Base-by-base conservation (phyloP, 2,888 invertebrate genomes). In the Xanthia togata region DNA sequence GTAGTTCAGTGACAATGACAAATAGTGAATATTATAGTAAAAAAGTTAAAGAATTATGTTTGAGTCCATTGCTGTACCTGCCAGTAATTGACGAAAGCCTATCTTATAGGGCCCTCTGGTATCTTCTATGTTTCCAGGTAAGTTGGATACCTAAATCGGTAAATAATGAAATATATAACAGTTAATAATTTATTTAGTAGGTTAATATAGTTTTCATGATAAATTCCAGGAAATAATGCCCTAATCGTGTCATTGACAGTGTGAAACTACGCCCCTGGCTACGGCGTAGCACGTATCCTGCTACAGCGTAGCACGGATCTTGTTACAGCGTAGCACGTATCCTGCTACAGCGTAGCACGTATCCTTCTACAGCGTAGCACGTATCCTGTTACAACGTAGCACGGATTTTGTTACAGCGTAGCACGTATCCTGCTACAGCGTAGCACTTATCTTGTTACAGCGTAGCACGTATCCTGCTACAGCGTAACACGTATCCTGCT, bases 121-220 rank as follows among this genome's bases (percentile, higher is more conserved):
- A 78, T 70, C 70, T 83, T 70, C 50, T 78, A 38, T 50, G 78
- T 70, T 83, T 70, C 38, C 83, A 73, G 83, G 83, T 83, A 64
- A 83, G 86, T 69, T 26, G 3, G 20, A 65, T 50, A 62, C n/a
- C 23, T 26, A 26, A 0, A 64, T n/a, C 0, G n/a, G n/a, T 64
- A 14, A 3, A 12, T 23, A 35, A 23, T 23, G 35, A 35, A 26
- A 26, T 31, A 74, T 11, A 9, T 12, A 55, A 57, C 53, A 23
- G 14, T 67, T 8, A 14, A 31, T 67, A 17, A 55, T 57, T n/a
- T 5, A 35, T 55, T 17, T 55, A 35, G 5, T 67, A 31, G 4
- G 4, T 14, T 14, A 47, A 53, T 53, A 57, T 17, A 9, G 57
- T 68, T n/a, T 68, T 12, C 20, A 23, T 23, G 26, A 17, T 14